A percentile compares a stretch with the other conserved stretches of the same genome.
phyloP scores from a whole-genome alignment of 2,888 invertebrate species.

The Stenchaetothrips biformis region DNA sequence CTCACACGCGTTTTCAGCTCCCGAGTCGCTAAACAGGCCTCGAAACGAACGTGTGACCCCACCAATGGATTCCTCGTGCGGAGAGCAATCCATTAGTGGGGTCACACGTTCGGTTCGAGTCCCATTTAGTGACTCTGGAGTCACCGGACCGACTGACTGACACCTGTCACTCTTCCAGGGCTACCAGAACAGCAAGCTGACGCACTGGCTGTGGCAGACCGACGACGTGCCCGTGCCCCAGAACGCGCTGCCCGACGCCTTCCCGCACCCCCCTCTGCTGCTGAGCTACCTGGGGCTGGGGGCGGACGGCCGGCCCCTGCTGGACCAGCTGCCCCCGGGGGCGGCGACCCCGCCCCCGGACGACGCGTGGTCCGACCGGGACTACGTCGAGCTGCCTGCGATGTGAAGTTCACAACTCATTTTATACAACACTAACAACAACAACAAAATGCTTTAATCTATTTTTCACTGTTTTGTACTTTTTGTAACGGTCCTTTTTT shows the following conservation, averaged over 20 bases:
- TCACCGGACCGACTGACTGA: slow-evolving; percentile 18
- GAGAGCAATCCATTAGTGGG: no score
- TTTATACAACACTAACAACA: no score
- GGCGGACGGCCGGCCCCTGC: slow-evolving; percentile 41
- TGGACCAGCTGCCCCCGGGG: slow-evolving; percentile 50
- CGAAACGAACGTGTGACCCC: no score
- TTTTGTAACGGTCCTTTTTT: no score
- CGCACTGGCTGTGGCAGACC: slow-evolving; percentile 47
- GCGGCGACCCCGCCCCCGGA: slow-evolving; percentile 52
- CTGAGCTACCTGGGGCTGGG: slow-evolving; percentile 15
- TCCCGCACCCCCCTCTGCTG: slow-evolving; percentile 52
- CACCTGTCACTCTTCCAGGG: slow-evolving; percentile 46
- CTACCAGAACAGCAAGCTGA: slow-evolving; percentile 57
- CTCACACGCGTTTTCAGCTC: no score
- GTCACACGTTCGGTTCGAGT: no score
- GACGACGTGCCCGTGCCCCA: slow-evolving; percentile 59
- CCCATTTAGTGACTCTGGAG: no score
- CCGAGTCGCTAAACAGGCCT: no score
- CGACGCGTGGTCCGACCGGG: slow-evolving; percentile 61
- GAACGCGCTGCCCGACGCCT: slow-evolving; percentile 55
- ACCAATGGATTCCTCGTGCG: no score
- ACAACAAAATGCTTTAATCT: no score
- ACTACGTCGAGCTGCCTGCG: slow-evolving; percentile 58
- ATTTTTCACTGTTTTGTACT: no score
- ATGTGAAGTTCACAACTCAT: background rate